Evolutionary conservation across 1,140 invertebrate genomes (phyloP).

Genomic region (Linepithema humile): DNA sequence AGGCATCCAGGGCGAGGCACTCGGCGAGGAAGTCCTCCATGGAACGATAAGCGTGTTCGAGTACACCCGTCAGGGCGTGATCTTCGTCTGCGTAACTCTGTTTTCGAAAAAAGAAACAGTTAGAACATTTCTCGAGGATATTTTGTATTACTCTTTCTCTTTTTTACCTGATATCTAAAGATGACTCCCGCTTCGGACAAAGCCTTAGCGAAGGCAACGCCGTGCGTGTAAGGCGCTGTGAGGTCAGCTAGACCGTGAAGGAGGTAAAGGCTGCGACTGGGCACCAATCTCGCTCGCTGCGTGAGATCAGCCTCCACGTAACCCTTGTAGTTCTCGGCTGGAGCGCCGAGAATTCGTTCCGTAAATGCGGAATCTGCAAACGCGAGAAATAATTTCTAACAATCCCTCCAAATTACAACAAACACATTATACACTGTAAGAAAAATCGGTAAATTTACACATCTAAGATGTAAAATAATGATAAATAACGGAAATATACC

Average conservation of each 20-base stretch:
- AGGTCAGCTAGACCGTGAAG: conserved; percentile 96
- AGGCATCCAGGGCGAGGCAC: conserved; percentile 92
- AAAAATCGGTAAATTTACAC: neutral
- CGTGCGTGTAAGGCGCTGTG: conserved; percentile 96
- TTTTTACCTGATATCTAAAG: conserved; percentile 94
- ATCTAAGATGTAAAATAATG: too few species aligned
- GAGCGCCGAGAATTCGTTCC: conserved; percentile 95
- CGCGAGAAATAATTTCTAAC: neutral
- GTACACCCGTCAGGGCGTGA: conserved; percentile 90
- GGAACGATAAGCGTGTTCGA: conserved; percentile 93
- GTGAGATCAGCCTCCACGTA: conserved; percentile 97
- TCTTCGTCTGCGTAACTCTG: conserved; percentile 94
- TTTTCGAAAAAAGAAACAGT: neutral
- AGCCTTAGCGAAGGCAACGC: conserved; percentile 93
- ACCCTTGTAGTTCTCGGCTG: conserved; percentile 95
- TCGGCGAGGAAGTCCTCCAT: conserved; percentile 94
- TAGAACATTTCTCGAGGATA: neutral
- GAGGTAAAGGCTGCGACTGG: conserved; percentile 93
- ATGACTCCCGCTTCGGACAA: conserved; percentile 94
- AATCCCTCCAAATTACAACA: neutral
- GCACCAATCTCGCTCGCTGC: conserved; percentile 92
- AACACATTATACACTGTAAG: too few species aligned
- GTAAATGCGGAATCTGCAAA: conserved; percentile 96
- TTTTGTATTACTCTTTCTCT: neutral
- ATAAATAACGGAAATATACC: too few species aligned